These are phyloP conservation scores for Poecile montanus DNA, from an alignment of 2,797 vertebrate genomes.

Conservation along the genomic window DNA sequence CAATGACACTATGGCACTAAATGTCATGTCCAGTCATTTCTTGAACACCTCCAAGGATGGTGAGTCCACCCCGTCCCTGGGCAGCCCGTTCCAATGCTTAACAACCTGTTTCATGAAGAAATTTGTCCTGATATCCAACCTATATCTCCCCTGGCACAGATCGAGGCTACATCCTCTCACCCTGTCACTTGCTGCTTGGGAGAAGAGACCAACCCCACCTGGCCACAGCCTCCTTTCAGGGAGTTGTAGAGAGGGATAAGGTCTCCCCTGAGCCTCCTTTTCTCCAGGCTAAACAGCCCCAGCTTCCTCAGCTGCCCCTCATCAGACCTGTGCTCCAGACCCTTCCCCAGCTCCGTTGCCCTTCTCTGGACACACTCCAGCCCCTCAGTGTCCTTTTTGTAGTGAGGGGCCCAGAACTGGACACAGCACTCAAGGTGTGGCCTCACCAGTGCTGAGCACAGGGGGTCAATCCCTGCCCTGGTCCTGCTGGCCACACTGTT, in stretches of 20 bases:
- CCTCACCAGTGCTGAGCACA: not conserved
- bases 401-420: not conserved
- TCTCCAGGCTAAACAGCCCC: not conserved
- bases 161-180: not conserved
- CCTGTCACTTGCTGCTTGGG: not conserved
- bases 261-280: not conserved
- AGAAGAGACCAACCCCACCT: not conserved
- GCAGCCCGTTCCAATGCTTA: not conserved
- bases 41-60: not conserved
- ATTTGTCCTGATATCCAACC: not conserved
- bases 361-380: fast-evolving
- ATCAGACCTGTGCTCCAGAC: not conserved
- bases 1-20: not conserved
- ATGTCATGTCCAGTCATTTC: not conserved
- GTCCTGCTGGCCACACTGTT: not conserved
- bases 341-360: fast-evolving
- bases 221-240: not conserved
- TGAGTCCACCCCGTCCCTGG: not conserved
- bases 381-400: not conserved
- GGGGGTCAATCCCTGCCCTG: not conserved
- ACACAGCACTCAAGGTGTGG: fast-evolving
- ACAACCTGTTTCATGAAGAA: not conserved
- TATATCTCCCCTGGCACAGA: not conserved
- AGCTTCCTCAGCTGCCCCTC: not conserved
- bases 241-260: fast-evolving